Conservation (phyloP, 1,140 invertebrate species). For the Kradibia gibbosae region DNA sequence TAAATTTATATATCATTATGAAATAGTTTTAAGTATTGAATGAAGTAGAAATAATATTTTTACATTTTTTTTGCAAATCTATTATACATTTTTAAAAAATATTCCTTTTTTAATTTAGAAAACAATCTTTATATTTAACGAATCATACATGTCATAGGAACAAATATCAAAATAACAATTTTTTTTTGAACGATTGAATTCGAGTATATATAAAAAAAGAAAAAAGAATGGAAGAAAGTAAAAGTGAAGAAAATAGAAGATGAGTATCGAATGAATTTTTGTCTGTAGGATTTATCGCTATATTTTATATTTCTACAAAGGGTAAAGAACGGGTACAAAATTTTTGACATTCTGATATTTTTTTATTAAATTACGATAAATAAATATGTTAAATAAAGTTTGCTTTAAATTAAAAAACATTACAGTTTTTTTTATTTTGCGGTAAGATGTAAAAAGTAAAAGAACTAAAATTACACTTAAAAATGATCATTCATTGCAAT, state of each 20-base stretch:
- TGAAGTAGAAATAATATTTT: too few species aligned
- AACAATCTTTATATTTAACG: constrained; percentile 10
- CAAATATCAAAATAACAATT: not conserved
- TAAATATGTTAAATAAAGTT: constrained; percentile 42
- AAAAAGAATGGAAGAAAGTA: not conserved
- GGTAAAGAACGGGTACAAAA: constrained; percentile 27
- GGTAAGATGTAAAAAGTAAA: too few species aligned
- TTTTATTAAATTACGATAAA: too few species aligned
- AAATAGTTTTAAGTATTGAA: too few species aligned
- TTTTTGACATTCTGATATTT: constrained; percentile 36
- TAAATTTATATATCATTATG: too few species aligned
- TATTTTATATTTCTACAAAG: not conserved
- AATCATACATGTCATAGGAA: constrained; percentile 2
- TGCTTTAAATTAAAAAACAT: not conserved
- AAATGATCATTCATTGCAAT: too few species aligned
- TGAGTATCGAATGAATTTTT: constrained; percentile 35
- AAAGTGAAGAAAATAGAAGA: constrained; percentile 12
- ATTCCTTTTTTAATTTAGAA: not conserved
- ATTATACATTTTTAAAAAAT: not conserved
- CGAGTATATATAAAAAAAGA: not conserved
- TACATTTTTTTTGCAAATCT: too few species aligned
- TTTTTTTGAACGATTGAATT: constrained; percentile 7
- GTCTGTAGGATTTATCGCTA: constrained; percentile 25
- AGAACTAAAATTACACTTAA: too few species aligned
- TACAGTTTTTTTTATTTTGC: too few species aligned